Conservation (phyloP, 1,140 invertebrate genomes). For the Trypoxylus dichotomus region DNA sequence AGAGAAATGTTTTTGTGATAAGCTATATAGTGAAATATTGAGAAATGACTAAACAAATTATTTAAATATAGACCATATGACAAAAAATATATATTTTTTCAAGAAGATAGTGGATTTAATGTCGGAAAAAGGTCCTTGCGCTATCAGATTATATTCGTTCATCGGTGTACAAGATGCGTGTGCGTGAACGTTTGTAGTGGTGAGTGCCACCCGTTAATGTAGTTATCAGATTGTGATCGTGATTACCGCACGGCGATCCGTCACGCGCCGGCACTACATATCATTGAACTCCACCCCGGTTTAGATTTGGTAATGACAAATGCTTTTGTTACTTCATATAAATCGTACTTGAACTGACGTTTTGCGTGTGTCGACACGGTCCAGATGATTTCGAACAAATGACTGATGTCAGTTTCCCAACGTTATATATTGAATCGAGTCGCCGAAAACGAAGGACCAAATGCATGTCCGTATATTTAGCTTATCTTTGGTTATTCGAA, state of each 20-base stretch:
- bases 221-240: slow-evolving; percentile 23
- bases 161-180: neutral
- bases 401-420: slow-evolving; percentile 38
- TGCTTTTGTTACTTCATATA: slow-evolving; percentile 47
- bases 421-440: slow-evolving; percentile 15
- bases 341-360: slow-evolving; percentile 44
- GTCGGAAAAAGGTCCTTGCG: no score
- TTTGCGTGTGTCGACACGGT: slow-evolving; percentile 49
- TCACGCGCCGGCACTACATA: slow-evolving; percentile 47
- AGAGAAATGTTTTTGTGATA: no score
- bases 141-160: neutral
- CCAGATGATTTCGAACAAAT: slow-evolving; percentile 46
- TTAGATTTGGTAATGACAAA: slow-evolving; percentile 48
- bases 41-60: no score
- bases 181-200: slow-evolving; percentile 8
- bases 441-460: neutral
- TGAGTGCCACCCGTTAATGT: slow-evolving; percentile 17
- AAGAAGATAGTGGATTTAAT: no score
- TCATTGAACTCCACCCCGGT: slow-evolving; percentile 43
- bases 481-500: neutral
- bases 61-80: no score
- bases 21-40: no score
- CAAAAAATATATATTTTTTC: no score
- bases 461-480: neutral
- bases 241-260: slow-evolving; percentile 31